Evolutionary conservation across 1,140 invertebrate species (phyloP).

Genomic region (Cydia strobilella): DNA sequence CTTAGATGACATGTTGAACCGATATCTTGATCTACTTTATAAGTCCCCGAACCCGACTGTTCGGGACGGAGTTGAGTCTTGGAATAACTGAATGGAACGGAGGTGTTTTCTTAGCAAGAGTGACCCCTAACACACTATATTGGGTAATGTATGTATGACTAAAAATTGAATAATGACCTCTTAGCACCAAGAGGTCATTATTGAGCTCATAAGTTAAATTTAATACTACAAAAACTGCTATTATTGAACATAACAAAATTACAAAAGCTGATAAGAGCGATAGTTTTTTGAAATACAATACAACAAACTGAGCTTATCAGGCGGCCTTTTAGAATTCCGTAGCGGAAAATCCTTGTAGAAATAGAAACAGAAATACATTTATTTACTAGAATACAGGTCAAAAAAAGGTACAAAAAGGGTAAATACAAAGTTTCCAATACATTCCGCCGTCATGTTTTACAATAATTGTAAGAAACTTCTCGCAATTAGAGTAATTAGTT

Average conservation of each 20-base stretch:
- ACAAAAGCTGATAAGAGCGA: background rate
- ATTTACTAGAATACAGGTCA: too few relatives aligned
- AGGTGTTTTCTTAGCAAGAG: background rate
- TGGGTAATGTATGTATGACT: slow-evolving; percentile 13
- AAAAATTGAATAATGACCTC: slow-evolving; percentile 29
- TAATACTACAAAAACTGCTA: background rate
- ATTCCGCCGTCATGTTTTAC: too few relatives aligned
- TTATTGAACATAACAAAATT: background rate
- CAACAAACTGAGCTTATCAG: too few relatives aligned
- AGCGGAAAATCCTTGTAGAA: too few relatives aligned
- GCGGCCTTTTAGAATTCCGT: too few relatives aligned
- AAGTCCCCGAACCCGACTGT: background rate
- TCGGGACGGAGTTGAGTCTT: background rate
- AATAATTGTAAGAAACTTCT: background rate
- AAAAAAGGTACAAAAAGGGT: too few relatives aligned
- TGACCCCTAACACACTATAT: slow-evolving; percentile 4
- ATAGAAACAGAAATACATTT: too few relatives aligned
- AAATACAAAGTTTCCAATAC: too few relatives aligned
- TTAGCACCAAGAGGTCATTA: background rate
- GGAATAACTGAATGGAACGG: slow-evolving; percentile 2
- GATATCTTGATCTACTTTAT: background rate
- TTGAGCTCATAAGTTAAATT: background rate
- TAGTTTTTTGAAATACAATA: background rate
- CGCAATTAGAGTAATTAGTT: background rate
- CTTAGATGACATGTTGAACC: background rate